Base-by-base conservation (phyloP, 2,888 invertebrate genomes). In the Pachymerium ferrugineum region DNA sequence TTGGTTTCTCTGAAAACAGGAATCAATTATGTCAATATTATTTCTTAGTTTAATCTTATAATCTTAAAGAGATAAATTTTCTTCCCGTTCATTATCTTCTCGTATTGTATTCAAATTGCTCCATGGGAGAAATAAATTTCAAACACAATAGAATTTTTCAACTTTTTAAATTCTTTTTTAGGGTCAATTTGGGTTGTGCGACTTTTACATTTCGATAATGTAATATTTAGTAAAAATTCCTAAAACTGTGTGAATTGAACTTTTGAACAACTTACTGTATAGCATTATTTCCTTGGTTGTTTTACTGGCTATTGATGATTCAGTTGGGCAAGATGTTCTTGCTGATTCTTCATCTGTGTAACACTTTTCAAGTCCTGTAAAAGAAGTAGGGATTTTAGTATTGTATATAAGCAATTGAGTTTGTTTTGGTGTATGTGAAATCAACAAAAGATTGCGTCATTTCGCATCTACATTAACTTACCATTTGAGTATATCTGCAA, bases 311-410 rank as follows among this genome's bases (percentile, higher is more conserved):
- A 83, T 78, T 47, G 81, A 80, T 76, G 83, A 81, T 70, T 84
- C 83, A 12, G 82, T 81, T 67, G 86, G 86, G 80, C 89, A 89
- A 67, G 86, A 87, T 19, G 83, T 84, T 77, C 86, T 82, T 19
- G 88, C 88, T 10, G 85, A 84, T 77, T 86, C 85, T 80, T 87
- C 87, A 77, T 84, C 86, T 10, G 85, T 87, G 80, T 86, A 88
- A 80, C 89, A 89, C 80, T 86, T 86, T 80, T 87, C 86, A 76
- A 86, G 82, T 76, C 86, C 86, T 78, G 35, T 70, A 69, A n/a
- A 2, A 29, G 28, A 31, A 73, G 42, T 1, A 68, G 10, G 38
- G 10, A 35, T n/a, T 35, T n/a, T n/a, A n/a, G n/a, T n/a, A n/a
- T n/a, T n/a, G n/a, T n/a, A n/a, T n/a, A n/a, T n/a, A 10, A 35